phyloP scores from a whole-genome alignment of 1,140 invertebrate species.

The Sitodiplosis mosellana region DNA sequence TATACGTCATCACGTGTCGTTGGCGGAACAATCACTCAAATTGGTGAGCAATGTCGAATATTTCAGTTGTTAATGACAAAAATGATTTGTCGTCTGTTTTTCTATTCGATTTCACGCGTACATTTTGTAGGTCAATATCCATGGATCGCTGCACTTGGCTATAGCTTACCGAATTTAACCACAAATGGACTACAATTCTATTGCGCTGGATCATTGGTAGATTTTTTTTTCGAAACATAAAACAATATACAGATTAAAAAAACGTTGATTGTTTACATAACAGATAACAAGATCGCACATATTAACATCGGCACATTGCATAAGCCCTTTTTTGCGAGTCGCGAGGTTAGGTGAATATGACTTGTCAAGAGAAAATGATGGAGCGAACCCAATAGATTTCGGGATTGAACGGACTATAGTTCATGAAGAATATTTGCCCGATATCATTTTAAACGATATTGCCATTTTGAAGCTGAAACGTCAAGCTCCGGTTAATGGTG shows the following conservation, averaged over 20 bases:
- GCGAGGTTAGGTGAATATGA: conserved; percentile 56
- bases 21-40: conserved; percentile 20
- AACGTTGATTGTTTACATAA: no score
- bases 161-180: conserved; percentile 24
- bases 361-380: conserved; percentile 36
- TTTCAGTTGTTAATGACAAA: no score
- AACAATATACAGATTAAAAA: no score
- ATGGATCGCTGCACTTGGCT: conserved; percentile 51
- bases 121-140: conserved; percentile 40
- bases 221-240: no score
- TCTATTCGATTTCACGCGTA: not conserved
- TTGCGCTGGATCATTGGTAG: conserved; percentile 58
- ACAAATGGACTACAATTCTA: conserved; percentile 31
- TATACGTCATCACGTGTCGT: conserved; percentile 22
- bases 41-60: conserved; percentile 9
- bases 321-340: conserved; percentile 21
- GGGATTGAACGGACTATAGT: conserved; percentile 34
- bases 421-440: conserved; percentile 46
- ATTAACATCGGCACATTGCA: conserved; percentile 70
- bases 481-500: conserved; percentile 36
- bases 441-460: conserved; percentile 52
- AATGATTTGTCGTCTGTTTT: not conserved
- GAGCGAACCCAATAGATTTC: conserved; percentile 40
- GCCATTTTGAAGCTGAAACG: conserved; percentile 43
- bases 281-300: conserved; percentile 46